Conservation (phyloP, 2,888 invertebrate genomes). For the Lypha dubia region DNA sequence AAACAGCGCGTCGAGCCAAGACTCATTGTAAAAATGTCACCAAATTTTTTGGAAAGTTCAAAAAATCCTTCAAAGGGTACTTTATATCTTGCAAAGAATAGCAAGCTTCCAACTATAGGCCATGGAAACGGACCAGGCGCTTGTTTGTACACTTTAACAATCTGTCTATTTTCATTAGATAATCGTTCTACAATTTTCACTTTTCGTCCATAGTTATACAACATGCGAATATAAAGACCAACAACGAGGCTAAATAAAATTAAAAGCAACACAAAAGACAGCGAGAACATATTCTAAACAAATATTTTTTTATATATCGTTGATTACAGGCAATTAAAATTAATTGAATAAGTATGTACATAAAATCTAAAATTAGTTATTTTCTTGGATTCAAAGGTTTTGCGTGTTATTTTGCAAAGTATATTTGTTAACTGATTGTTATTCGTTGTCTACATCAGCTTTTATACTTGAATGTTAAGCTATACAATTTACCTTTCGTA, state of each 20-base stretch:
- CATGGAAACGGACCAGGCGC: slow-evolving; percentile 88
- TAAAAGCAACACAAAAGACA: slow-evolving; percentile 36
- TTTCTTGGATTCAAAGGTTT: slow-evolving; percentile 3
- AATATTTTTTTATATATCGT: not conserved
- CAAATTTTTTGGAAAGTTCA: slow-evolving; percentile 87
- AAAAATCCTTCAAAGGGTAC: slow-evolving; percentile 90
- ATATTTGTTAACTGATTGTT: slow-evolving; percentile 75
- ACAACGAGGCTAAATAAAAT: slow-evolving; percentile 45
- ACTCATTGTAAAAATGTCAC: slow-evolving; percentile 88
- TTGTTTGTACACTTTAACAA: slow-evolving; percentile 75
- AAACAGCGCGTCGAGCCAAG: slow-evolving; percentile 88
- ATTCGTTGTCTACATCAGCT: slow-evolving; percentile 73
- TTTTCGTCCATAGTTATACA: slow-evolving; percentile 67
- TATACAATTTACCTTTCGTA: not conserved
- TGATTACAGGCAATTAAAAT: not conserved
- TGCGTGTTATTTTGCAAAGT: slow-evolving; percentile 18
- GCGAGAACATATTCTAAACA: slow-evolving; percentile 17
- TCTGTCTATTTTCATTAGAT: not conserved
- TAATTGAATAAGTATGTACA: not conserved
- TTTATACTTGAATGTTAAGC: slow-evolving; percentile 73
- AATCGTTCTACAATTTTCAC: slow-evolving; percentile 50
- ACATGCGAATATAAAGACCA: slow-evolving; percentile 49
- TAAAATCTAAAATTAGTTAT: not conserved
- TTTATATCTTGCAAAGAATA: slow-evolving; percentile 86
- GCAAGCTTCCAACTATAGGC: slow-evolving; percentile 89